Conservation (phyloP, 2,888 invertebrate species). For the Scaptomyza caliginosa region DNA sequence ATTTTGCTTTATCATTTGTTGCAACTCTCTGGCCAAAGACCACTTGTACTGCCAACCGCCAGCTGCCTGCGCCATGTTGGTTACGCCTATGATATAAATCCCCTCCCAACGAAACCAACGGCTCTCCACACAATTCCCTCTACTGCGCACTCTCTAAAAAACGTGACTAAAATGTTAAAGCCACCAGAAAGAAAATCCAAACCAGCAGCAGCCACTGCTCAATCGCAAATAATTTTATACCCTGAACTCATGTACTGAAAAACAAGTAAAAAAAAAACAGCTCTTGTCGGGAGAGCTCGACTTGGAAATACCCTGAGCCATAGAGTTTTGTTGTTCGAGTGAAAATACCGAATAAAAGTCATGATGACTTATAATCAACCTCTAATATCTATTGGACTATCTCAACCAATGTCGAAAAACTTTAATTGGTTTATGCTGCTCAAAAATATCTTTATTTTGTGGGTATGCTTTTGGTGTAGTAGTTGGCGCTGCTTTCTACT, state of each 20-base stretch:
- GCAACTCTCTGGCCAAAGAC: slow-evolving; percentile 56
- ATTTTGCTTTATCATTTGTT: slow-evolving; percentile 62
- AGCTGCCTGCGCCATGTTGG: slow-evolving; percentile 69
- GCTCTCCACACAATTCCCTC: slow-evolving; percentile 5
- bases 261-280: not conserved
- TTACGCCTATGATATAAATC: slow-evolving; percentile 58
- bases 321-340: no score
- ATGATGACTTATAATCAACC: no score
- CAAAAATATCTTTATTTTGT: no score
- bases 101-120: slow-evolving; percentile 22
- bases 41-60: slow-evolving; percentile 52
- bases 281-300: not conserved
- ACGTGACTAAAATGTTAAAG: slow-evolving; percentile 83
- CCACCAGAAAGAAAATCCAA: slow-evolving; percentile 68
- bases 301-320: no score
- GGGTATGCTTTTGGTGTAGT: no score
- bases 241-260: not conserved
- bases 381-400: no score
- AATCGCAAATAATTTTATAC: slow-evolving; percentile 53
- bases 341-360: no score
- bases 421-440: no score
- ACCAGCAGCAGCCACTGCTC: slow-evolving; percentile 63
- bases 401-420: no score
- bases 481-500: no score
- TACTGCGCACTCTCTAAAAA: slow-evolving; percentile 29